These are phyloP conservation scores for Myioborus miniatus DNA, from an alignment of 2,797 vertebrate species.

Conservation along the genomic window DNA sequence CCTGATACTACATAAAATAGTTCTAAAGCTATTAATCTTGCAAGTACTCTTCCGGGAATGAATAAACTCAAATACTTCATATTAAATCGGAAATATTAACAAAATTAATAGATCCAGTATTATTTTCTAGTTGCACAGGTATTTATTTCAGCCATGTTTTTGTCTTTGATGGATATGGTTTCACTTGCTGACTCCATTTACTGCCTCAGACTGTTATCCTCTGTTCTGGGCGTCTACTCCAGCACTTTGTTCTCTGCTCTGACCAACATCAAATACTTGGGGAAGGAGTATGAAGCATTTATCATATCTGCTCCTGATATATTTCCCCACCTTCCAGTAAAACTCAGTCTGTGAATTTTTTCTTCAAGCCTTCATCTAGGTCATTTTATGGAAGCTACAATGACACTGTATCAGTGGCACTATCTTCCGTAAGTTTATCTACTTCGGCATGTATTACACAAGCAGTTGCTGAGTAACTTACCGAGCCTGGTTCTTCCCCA, in stretches of 20 bases:
- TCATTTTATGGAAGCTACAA: not conserved
- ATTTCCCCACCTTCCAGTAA: not conserved
- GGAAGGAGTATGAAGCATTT: not conserved
- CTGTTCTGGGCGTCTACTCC: not conserved
- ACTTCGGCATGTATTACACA: not conserved
- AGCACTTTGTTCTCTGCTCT: not conserved
- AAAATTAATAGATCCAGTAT: not conserved
- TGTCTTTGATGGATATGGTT: not conserved
- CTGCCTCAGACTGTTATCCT: not conserved
- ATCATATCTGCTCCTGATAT: not conserved
- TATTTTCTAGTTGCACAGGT: not conserved
- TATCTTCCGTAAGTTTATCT: not conserved
- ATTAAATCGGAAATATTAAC: not conserved
- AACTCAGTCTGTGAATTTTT: not conserved
- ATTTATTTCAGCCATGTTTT: not conserved
- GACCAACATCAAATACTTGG: not conserved
- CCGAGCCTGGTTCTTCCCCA: not conserved
- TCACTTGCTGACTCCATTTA: not conserved
- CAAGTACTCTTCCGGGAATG: not conserved
- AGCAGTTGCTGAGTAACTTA: not conserved
- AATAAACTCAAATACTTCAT: not conserved
- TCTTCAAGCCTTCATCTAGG: not conserved
- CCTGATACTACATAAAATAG: not conserved
- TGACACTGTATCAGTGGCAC: not conserved
- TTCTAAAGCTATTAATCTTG: not conserved